Evolutionary conservation across 2,888 invertebrate species (phyloP).

Genomic region (Incurvaria masculella): DNA sequence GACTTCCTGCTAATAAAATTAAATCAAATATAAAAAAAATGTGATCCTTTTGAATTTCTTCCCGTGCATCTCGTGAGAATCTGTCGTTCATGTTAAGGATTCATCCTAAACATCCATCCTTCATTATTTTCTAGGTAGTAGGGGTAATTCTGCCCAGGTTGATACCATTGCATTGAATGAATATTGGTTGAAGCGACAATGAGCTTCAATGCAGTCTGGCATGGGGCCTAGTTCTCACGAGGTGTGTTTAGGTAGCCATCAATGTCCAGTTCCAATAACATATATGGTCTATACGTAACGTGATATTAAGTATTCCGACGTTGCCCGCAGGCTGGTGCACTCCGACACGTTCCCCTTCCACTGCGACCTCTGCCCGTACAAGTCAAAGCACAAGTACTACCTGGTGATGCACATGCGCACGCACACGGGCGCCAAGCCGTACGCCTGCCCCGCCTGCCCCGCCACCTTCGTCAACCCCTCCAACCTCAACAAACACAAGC

Average conservation of each 20-base stretch:
- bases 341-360: conserved; percentile 50
- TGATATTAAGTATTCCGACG: conserved; percentile 1
- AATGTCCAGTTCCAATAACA: not conserved
- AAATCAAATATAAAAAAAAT: no score
- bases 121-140: no score
- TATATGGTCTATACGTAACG: not conserved
- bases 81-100: no score
- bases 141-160: no score
- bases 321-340: conserved; percentile 35
- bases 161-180: not conserved
- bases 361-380: conserved; percentile 50
- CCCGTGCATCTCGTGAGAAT: no score
- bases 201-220: not conserved
- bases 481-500: conserved; percentile 63
- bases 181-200: not conserved
- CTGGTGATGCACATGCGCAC: conserved; percentile 57
- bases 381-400: conserved; percentile 50
- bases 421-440: conserved; percentile 48
- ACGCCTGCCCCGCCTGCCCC: conserved; percentile 50
- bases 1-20: no score
- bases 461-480: conserved; percentile 62
- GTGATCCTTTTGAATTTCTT: no score
- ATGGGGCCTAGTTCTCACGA: not conserved
- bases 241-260: not conserved
- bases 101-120: no score